A percentile compares a stretch with the other conserved stretches of the same genome.
These are phyloP conservation scores for Cynaeus angustus DNA, from an alignment of 2,888 invertebrate species.

Conservation along the genomic window DNA sequence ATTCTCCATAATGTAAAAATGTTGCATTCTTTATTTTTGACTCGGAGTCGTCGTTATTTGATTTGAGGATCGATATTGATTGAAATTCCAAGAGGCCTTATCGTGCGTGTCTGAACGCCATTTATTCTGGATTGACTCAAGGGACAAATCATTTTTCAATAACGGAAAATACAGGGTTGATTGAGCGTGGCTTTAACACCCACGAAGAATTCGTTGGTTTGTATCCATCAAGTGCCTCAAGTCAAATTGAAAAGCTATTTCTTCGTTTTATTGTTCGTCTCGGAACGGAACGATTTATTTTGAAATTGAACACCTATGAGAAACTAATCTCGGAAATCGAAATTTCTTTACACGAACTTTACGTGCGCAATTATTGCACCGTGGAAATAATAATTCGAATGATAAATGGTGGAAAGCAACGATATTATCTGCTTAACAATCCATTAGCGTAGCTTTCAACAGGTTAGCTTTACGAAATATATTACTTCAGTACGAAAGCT, in stretches of 20 bases:
- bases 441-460: slow-evolving; percentile 58
- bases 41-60: slow-evolving; percentile 40
- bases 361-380: slow-evolving; percentile 40
- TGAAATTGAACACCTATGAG: slow-evolving; percentile 40
- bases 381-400: slow-evolving; percentile 56
- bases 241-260: slow-evolving; percentile 51
- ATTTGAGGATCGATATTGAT: slow-evolving; percentile 51
- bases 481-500: slow-evolving; percentile 49
- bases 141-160: slow-evolving; percentile 65
- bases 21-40: slow-evolving; percentile 27
- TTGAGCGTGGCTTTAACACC: slow-evolving; percentile 59
- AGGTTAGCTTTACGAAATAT: slow-evolving; percentile 57
- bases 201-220: slow-evolving; percentile 48
- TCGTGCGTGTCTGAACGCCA: slow-evolving; percentile 60
- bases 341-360: slow-evolving; percentile 6
- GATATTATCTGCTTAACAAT: slow-evolving; percentile 58
- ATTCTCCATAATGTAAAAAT: slow-evolving; percentile 18
- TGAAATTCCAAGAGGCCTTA: slow-evolving; percentile 53
- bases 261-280: slow-evolving; percentile 42
- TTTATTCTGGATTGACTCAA: slow-evolving; percentile 62
- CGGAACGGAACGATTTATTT: slow-evolving; percentile 38
- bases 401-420: slow-evolving; percentile 55
- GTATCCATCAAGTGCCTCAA: slow-evolving; percentile 51
- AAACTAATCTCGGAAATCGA: not conserved
- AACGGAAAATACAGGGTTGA: slow-evolving; percentile 61